Base-by-base conservation (phyloP, 2,888 invertebrate species). In the Phaedon cochleariae region DNA sequence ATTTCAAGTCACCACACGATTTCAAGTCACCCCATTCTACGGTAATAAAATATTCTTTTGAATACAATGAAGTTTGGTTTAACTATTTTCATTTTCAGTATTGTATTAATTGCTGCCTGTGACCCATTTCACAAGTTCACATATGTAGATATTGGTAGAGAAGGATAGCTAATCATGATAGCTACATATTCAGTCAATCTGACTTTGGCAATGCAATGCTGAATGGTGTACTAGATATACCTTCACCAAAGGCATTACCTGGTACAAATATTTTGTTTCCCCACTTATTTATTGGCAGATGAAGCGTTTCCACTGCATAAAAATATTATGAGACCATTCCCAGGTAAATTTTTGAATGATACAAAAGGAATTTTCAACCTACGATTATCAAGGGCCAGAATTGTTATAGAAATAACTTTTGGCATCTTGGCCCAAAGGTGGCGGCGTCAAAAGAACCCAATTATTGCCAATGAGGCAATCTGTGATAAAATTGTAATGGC, bases 231-330 rank as follows among this genome's bases (percentile, higher is more conserved):
- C 48, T 48, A 17, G 48, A 48, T 4, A 48, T 48, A 48, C 48
- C 48, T 18, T 10, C 48, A 48, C 48, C 48, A 48, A 48, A 48
- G 17, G 21, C 1, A 48, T 48, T 18, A 48, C 48, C 48, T 48
- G 48, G 48, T 48, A 15, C 48, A 48, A 48, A 48, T 48, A 31
- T 65, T 12, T 22, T 49, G 10, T 48, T 62, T 17, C 55, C 55
- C n/a, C 15, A 12, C 18, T 29, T 61, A 45, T 58, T 52, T 66
- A 29, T 51, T 62, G 12, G 67, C 52, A 12, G 65, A 62, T 41
- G 57, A 45, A 37, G 67, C 63, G 10, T 63, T 67, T 48, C 67
- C 63, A 29, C 45, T 64, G 12, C 2, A 48, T 2, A 48, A 20
- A 15, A 48, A 15, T 9, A 15, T 26, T 29, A 58, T 65, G 58